phyloP scores from a whole-genome alignment of 2,888 invertebrate genomes.

The Lacanobia oleracea region DNA sequence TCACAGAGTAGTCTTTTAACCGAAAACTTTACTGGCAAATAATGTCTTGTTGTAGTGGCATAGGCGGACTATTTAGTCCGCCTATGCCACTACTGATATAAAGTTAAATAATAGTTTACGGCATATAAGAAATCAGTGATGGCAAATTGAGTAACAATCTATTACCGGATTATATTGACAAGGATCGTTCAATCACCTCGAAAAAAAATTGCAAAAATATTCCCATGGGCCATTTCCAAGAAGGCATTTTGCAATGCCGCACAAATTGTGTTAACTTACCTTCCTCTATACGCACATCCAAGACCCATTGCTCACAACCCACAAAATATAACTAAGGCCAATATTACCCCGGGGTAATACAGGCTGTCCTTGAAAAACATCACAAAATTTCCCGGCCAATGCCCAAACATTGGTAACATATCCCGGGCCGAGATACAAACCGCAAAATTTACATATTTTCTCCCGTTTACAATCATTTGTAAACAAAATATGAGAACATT shows the following conservation, averaged over 20 bases:
- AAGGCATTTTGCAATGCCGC: background rate
- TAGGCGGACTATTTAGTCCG: too few species aligned
- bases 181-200: background rate
- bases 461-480: conserved; percentile 59
- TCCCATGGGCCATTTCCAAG: background rate
- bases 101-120: too few species aligned
- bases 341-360: conserved; percentile 39
- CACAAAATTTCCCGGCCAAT: conserved; percentile 27
- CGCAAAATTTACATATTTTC: conserved; percentile 56
- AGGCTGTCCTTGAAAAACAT: conserved; percentile 53
- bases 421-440: conserved; percentile 29
- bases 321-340: conserved; percentile 12
- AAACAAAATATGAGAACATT: conserved; percentile 50
- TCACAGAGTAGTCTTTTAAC: too few species aligned
- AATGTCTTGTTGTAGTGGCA: too few species aligned
- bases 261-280: conserved; percentile 4
- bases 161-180: too few species aligned
- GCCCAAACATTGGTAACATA: conserved; percentile 47
- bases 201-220: background rate
- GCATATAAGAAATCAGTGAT: background rate
- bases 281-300: background rate
- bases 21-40: too few species aligned
- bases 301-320: conserved; percentile 1
- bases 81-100: too few species aligned
- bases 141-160: too few species aligned